These are phyloP conservation scores for Leucophenga maculata DNA, from an alignment of 2,888 invertebrate genomes.

Conservation along the genomic window DNA sequence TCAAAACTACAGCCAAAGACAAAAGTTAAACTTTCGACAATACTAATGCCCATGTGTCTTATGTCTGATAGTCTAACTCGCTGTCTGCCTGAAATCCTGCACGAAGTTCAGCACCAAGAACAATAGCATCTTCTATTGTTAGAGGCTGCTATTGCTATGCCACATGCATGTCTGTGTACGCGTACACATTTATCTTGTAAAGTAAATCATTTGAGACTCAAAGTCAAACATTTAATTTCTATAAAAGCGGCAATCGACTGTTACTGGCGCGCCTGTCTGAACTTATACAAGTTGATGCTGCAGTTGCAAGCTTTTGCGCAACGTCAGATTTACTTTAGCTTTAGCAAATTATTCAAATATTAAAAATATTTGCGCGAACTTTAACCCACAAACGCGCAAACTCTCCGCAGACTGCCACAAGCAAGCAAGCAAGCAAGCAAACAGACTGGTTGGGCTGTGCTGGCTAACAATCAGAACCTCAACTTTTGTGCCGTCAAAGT, in stretches of 20 bases:
- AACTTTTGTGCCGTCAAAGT: not conserved
- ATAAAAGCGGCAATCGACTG: conserved; percentile 9
- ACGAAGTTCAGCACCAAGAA: not conserved
- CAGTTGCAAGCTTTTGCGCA: conserved; percentile 47
- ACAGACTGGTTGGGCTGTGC: conserved; percentile 11
- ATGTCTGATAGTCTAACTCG: conserved; percentile 26
- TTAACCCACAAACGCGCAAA: not conserved
- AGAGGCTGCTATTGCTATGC: not conserved
- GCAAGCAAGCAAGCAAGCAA: conserved; percentile 49
- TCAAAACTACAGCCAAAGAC: conserved; percentile 47
- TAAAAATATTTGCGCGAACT: conserved; percentile 54
- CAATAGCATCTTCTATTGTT: conserved; percentile 4
- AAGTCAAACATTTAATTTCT: conserved; percentile 55
- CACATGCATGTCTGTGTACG: not conserved
- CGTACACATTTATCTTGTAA: conserved; percentile 54
- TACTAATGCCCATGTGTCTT: conserved; percentile 1
- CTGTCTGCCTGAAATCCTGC: conserved; percentile 26
- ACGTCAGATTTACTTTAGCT: conserved; percentile 11
- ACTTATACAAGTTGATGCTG: conserved; percentile 59
- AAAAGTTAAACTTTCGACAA: conserved; percentile 55
- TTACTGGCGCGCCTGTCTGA: not conserved
- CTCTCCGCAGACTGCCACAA: conserved; percentile 31
- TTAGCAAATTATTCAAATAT: conserved; percentile 61
- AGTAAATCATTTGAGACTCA: conserved; percentile 65
- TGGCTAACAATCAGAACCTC: not conserved